Conservation (phyloP, 2,113 vertebrate species). For the Aegotheles bennettii region DNA sequence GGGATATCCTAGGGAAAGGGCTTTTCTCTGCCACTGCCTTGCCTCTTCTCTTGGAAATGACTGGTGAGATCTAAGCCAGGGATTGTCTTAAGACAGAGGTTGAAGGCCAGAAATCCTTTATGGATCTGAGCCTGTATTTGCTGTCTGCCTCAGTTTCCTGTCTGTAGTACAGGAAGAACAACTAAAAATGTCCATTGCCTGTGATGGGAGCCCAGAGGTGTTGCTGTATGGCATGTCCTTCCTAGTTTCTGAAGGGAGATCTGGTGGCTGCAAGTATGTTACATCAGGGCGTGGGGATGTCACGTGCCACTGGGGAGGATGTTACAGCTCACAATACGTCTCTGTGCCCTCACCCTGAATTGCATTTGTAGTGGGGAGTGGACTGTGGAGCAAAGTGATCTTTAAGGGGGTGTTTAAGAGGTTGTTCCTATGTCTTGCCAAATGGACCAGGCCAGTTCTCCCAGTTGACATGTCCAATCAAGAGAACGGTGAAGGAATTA, state of each 20-base stretch:
- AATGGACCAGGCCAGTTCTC: neutral
- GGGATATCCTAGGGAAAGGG: neutral
- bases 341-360: neutral
- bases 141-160: conserved; percentile 36
- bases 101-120: conserved; percentile 1
- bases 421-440: neutral
- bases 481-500: neutral
- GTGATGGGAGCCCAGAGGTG: neutral
- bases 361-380: neutral
- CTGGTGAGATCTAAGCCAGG: neutral
- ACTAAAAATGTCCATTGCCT: neutral
- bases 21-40: neutral
- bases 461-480: neutral
- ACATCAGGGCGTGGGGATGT: neutral
- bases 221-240: neutral
- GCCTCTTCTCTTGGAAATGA: neutral
- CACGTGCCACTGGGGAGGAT: neutral
- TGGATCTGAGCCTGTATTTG: neutral
- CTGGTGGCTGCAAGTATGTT: neutral
- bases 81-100: neutral
- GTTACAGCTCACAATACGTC: neutral
- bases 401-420: neutral
- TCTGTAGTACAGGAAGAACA: neutral
- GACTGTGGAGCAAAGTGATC: neutral
- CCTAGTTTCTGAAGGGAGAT: neutral